Evolutionary conservation across 2,113 vertebrate species (phyloP).

Genomic region (Rhizomys pruinosus): DNA sequence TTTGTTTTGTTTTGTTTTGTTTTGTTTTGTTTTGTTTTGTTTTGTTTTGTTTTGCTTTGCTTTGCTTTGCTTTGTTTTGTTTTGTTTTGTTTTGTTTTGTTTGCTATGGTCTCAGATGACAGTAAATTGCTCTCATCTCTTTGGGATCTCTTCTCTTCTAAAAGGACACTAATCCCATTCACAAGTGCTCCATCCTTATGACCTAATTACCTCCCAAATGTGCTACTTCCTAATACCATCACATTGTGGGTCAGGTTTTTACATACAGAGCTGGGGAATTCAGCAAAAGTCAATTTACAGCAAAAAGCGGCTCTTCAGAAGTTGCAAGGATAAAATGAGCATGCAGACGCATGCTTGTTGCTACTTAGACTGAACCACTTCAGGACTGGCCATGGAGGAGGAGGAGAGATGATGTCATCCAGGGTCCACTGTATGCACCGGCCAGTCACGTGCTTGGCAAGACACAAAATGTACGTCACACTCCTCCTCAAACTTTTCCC

Average conservation of each 20-base stretch:
- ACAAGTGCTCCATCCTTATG: background rate
- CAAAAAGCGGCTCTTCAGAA: background rate
- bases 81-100: too few relatives aligned
- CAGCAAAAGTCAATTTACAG: background rate
- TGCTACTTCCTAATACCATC: background rate
- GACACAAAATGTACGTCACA: background rate
- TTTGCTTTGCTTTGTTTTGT: too few relatives aligned
- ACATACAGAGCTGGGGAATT: background rate
- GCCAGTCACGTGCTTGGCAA: too few relatives aligned
- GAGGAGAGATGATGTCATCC: background rate
- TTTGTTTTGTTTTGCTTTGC: too few relatives aligned
- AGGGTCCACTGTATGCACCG: background rate
- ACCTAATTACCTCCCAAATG: background rate
- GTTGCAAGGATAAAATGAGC: background rate
- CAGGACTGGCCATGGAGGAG: background rate
- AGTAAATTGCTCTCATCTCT: background rate
- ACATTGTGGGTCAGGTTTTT: background rate
- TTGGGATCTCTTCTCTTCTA: background rate
- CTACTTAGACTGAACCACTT: too few relatives aligned
- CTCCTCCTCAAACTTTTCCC: background rate
- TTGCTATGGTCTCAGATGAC: background rate
- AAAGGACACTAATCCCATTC: background rate
- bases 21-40: too few relatives aligned
- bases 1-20: too few relatives aligned
- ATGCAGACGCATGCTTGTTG: background rate